phyloP scores from a whole-genome alignment of 2,113 vertebrate species.

The Laticauda colubrina region DNA sequence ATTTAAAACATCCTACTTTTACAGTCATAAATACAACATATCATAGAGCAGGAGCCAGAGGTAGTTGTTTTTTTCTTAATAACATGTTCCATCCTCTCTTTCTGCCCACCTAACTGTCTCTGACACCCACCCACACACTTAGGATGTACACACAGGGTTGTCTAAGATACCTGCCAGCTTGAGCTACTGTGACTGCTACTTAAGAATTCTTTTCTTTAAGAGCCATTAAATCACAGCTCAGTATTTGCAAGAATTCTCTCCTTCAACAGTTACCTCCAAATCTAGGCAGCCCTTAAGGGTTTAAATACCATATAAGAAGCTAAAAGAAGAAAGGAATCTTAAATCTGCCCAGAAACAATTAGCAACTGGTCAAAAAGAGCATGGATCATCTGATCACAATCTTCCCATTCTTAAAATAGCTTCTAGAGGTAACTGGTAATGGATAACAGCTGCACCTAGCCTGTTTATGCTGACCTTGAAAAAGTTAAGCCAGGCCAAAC shows the following conservation, averaged over 20 bases:
- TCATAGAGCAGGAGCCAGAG: background rate
- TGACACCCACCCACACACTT: background rate
- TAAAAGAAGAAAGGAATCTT: background rate
- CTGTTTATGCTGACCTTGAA: background rate
- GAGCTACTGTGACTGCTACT: background rate
- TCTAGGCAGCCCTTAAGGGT: background rate
- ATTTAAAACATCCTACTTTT: background rate
- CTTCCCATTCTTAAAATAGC: background rate
- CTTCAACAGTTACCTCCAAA: background rate
- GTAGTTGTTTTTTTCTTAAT: background rate
- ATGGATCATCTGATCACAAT: background rate
- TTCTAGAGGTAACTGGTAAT: background rate
- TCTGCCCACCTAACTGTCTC: background rate
- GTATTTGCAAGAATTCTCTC: background rate
- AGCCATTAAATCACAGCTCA: background rate
- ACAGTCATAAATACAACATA: background rate
- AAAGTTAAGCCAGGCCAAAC: background rate
- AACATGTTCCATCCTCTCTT: conserved; percentile 16
- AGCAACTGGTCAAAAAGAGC: background rate
- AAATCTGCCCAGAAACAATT: background rate
- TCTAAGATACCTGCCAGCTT: conserved; percentile 52
- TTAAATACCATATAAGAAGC: background rate
- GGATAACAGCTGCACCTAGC: background rate
- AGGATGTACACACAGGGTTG: conserved; percentile 41
- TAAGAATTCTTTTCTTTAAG: background rate